Conservation (phyloP, 2,888 invertebrate species). For the Drymonia ruficornis region DNA sequence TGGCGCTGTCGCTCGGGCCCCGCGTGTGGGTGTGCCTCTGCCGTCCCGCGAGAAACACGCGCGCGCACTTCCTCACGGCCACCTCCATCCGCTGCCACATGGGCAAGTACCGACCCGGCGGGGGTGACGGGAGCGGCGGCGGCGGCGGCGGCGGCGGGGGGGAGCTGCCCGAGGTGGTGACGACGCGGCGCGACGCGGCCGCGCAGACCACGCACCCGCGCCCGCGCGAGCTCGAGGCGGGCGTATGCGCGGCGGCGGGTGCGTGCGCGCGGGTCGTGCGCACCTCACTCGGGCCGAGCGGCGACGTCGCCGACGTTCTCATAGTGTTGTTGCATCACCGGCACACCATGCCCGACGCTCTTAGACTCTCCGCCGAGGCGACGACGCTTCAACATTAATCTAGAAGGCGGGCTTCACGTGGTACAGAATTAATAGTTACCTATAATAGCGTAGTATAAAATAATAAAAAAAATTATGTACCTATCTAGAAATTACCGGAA, state of each 20-base stretch:
- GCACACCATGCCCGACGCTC: slow-evolving; percentile 30
- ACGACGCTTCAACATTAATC: background rate
- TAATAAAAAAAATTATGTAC: no score
- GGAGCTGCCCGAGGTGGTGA: slow-evolving; percentile 9
- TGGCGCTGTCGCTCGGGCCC: slow-evolving; percentile 90
- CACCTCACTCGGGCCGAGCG: slow-evolving; percentile 14
- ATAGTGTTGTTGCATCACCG: slow-evolving; percentile 49
- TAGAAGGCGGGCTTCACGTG: background rate
- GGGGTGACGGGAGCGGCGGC: no score
- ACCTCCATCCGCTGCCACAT: slow-evolving; percentile 89
- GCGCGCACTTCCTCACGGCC: slow-evolving; percentile 90
- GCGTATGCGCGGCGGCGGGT: slow-evolving; percentile 34
- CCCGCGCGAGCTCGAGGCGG: slow-evolving; percentile 10
- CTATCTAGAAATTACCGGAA: no score
- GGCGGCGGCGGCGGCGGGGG: no score
- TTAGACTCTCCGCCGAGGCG: background rate
- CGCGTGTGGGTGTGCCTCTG: slow-evolving; percentile 89
- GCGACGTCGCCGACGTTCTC: slow-evolving; percentile 37
- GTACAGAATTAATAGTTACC: no score
- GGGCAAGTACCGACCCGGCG: slow-evolving; percentile 62
- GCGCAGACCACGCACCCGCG: slow-evolving; percentile 5
- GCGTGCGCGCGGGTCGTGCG: slow-evolving; percentile 41
- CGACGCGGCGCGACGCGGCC: slow-evolving; percentile 9
- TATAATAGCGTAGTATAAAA: no score
- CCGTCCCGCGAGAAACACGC: slow-evolving; percentile 90